Evolutionary conservation across 1,140 invertebrate genomes (phyloP).

Genomic region (Planococcus citri): DNA sequence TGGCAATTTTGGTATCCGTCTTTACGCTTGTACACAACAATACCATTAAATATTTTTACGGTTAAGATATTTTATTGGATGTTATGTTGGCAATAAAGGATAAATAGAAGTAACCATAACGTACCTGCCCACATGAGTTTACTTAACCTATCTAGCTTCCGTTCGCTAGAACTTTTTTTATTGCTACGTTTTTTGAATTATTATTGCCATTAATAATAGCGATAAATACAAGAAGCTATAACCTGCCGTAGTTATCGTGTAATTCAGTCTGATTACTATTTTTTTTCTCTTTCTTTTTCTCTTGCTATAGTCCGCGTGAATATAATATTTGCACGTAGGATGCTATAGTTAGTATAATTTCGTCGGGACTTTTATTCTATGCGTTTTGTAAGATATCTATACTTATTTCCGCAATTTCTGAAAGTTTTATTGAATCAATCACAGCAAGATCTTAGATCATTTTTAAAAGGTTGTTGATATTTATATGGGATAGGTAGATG

Average conservation of each 20-base stretch:
- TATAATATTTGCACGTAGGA: too few relatives aligned
- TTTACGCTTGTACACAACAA: conserved; percentile 12
- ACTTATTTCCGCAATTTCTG: too few relatives aligned
- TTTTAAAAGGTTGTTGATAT: too few relatives aligned
- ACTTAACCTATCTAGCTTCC: conserved; percentile 16
- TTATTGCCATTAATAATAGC: conserved; percentile 18
- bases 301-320: not conserved
- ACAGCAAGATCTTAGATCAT: too few relatives aligned
- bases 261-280: conserved; percentile 11
- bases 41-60: conserved; percentile 18
- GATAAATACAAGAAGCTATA: conserved; percentile 18
- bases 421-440: too few relatives aligned
- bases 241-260: conserved; percentile 10
- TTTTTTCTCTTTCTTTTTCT: not conserved
- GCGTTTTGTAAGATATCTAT: too few relatives aligned
- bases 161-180: conserved; percentile 18
- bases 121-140: conserved; percentile 18
- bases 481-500: too few relatives aligned
- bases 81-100: conserved; percentile 15
- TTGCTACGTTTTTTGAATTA: conserved; percentile 18
- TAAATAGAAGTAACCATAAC: conserved; percentile 9
- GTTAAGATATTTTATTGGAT: conserved; percentile 14
- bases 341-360: too few relatives aligned
- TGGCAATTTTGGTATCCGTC: conserved; percentile 11
- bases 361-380: too few relatives aligned